Evolutionary conservation across 2,113 vertebrate species (phyloP).

Genomic region (Bolborhynchus lineola): DNA sequence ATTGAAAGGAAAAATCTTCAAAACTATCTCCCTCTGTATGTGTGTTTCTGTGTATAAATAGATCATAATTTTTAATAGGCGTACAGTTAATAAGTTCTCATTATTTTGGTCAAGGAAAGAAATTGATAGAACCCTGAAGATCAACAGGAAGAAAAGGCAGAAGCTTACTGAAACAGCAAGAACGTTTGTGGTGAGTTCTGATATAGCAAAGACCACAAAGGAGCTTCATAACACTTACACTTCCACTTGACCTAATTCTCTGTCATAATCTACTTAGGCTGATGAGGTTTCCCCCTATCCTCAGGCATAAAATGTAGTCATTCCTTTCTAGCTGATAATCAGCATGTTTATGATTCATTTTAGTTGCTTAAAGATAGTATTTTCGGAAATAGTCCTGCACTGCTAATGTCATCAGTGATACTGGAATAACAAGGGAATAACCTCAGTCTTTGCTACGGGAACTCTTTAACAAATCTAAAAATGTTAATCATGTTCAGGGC

Average conservation of each 20-base stretch:
- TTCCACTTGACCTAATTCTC: constrained; percentile 40
- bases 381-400: neutral
- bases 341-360: neutral
- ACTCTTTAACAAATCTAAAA: constrained; percentile 36
- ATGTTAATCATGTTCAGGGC: constrained; percentile 44
- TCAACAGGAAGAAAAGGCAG: neutral
- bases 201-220: neutral
- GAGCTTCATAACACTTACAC: neutral
- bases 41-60: neutral
- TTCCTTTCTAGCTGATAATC: neutral
- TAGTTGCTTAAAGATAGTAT: neutral
- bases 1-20: neutral
- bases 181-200: neutral
- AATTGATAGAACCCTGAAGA: neutral
- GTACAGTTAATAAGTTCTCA: neutral
- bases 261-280: neutral
- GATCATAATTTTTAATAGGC: neutral
- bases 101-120: neutral
- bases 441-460: neutral
- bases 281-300: neutral
- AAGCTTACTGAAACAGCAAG: neutral
- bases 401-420: neutral
- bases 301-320: neutral
- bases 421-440: constrained; percentile 4
- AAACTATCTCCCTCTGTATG: neutral